Conservation (phyloP, 2,113 vertebrate species). For the Zingel zingel region DNA sequence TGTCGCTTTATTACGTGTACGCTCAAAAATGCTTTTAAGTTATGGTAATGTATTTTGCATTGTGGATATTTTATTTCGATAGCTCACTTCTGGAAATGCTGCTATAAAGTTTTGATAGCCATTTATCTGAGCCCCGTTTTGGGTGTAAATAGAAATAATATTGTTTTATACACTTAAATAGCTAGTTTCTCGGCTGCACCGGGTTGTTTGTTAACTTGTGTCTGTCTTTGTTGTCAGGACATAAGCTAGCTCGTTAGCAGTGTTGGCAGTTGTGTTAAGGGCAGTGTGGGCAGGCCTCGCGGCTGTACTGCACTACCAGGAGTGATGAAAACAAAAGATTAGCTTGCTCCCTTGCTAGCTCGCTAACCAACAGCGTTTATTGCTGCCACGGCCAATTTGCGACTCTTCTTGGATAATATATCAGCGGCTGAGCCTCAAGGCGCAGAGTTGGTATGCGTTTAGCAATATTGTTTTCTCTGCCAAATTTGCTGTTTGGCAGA, state of each 20-base stretch:
- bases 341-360: constrained; percentile 58
- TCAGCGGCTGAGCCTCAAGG: neutral
- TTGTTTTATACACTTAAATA: neutral
- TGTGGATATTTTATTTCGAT: constrained; percentile 40
- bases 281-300: constrained; percentile 72
- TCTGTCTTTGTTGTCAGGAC: constrained; percentile 22
- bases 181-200: neutral
- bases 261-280: constrained; percentile 28
- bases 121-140: neutral
- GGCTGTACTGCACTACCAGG: constrained; percentile 61
- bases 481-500: constrained; percentile 59
- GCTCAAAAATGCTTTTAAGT: neutral
- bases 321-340: constrained; percentile 78
- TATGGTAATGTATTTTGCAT: neutral
- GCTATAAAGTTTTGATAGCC: constrained; percentile 66
- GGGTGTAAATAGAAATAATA: too few relatives aligned
- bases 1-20: neutral
- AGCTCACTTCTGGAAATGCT: constrained; percentile 47
- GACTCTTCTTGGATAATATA: neutral
- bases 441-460: constrained; percentile 16
- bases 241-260: constrained; percentile 71
- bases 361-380: constrained; percentile 15
- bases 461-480: constrained; percentile 41
- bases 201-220: constrained; percentile 46
- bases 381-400: neutral